These are phyloP conservation scores for Diachasma alloeum DNA, from an alignment of 1,140 invertebrate species.

Conservation along the genomic window DNA sequence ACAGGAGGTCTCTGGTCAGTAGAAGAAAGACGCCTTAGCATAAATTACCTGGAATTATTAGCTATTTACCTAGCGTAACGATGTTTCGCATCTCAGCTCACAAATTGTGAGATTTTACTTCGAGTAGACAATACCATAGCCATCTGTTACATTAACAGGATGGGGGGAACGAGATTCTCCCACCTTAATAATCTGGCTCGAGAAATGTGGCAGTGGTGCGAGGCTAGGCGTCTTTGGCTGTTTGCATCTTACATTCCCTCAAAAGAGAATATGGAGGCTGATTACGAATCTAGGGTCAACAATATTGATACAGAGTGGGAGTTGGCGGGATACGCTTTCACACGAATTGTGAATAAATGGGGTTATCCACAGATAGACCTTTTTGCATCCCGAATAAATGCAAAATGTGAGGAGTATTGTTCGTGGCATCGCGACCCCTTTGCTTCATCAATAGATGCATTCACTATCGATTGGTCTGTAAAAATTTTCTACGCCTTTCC, in stretches of 20 bases:
- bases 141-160: slow-evolving; percentile 29
- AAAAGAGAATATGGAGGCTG: slow-evolving; percentile 17
- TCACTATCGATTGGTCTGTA: slow-evolving; percentile 21
- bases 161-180: slow-evolving; percentile 24
- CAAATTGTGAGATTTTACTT: too few relatives aligned
- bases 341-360: slow-evolving; percentile 1
- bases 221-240: slow-evolving; percentile 25
- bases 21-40: too few relatives aligned
- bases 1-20: too few relatives aligned
- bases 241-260: slow-evolving; percentile 29
- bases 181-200: slow-evolving; percentile 1
- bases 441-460: slow-evolving; percentile 22
- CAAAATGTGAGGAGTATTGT: slow-evolving; percentile 39
- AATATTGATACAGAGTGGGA: slow-evolving; percentile 20
- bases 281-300: not conserved
- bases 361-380: slow-evolving; percentile 37
- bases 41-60: too few relatives aligned
- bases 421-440: slow-evolving; percentile 42
- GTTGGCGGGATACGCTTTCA: slow-evolving; percentile 6
- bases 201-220: slow-evolving; percentile 36
- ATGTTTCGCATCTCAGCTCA: too few relatives aligned
- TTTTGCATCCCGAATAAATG: slow-evolving; percentile 39
- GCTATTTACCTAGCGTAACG: too few relatives aligned
- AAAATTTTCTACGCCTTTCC: slow-evolving; percentile 34
- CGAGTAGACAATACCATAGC: slow-evolving; percentile 21